Evolutionary conservation across 2,797 vertebrate genomes (phyloP), one percentile per base, ranked within the genome.

Genomic region (Pyrocephalus nanus): DNA sequence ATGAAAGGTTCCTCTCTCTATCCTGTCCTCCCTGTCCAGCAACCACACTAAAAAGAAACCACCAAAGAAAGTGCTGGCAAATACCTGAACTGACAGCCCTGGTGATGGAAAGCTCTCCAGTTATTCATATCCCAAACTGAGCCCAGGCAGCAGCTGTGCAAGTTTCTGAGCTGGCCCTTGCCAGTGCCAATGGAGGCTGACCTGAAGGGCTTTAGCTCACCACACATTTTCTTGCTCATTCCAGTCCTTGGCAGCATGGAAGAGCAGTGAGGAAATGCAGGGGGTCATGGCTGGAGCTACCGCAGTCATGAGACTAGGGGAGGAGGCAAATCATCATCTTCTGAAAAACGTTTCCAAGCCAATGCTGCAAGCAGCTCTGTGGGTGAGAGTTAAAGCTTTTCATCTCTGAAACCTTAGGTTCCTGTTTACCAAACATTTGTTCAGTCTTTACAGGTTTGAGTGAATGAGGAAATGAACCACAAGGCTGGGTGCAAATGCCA

Each of bases 401-500:
- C 90, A 85, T 95, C 6, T 0, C 82, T 71, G 90, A 95, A 96
- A 91, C 79, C 65, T 84, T 96, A 86, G 90, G 90, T 96, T 97
- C 96, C 96, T 97, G 95, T 97, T 97, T 97, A 96, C 93, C 95
- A 96, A 96, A 94, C 77, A 93, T 80, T 94, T 92, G 81, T 93
- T 95, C 91, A 45, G 73, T 91, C 89, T 96, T 95, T 58, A 43
- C 94, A 80, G 3, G 1, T 91, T 92, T 70, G 53, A 90, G 71
- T 92, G 90, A 96, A 93, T 67, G 78, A 90, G 86, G 91, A 96
- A 95, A 92, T 64, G 82, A 95, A 91, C 91, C 74, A 64, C 95
- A 90, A 86, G 54, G 87, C 65, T 80, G 61, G 83, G 88, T 51
- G 74, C 84, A 74, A 94, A 74, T 10, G 72, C 93, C 91, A 89